These are phyloP conservation scores for Chlorops oryzae DNA, from an alignment of 1,140 invertebrate species.

Conservation along the genomic window DNA sequence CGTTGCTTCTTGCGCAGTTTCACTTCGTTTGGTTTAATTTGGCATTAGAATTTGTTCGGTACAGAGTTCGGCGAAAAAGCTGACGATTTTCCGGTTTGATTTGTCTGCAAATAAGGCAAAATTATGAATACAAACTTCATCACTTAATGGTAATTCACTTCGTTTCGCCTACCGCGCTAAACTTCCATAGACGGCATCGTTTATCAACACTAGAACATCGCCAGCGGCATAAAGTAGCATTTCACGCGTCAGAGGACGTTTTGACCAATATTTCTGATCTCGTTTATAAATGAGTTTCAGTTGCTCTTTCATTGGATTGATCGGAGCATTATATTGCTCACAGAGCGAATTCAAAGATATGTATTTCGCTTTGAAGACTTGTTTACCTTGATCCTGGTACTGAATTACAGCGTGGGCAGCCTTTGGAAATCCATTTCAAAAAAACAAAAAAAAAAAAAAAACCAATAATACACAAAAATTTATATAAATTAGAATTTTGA, in stretches of 20 bases:
- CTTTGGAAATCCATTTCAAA: too few species aligned
- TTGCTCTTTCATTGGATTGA: slow-evolving; percentile 84
- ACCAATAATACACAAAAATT: neutral
- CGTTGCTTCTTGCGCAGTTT: slow-evolving; percentile 79
- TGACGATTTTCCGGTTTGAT: slow-evolving; percentile 66
- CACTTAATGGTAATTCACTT: neutral
- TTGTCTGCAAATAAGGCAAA: slow-evolving; percentile 49
- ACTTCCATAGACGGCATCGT: slow-evolving; percentile 71
- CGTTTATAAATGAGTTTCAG: slow-evolving; percentile 77
- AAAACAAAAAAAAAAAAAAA: slow-evolving; percentile 12
- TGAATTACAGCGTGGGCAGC: slow-evolving; percentile 88
- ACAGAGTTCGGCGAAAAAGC: slow-evolving; percentile 73
- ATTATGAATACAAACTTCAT: too few species aligned
- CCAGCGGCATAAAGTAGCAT: slow-evolving; percentile 89
- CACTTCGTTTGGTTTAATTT: slow-evolving; percentile 78
- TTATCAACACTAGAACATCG: slow-evolving; percentile 81
- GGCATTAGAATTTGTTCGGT: slow-evolving; percentile 79
- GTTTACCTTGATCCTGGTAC: slow-evolving; percentile 82
- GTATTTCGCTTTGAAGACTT: slow-evolving; percentile 90
- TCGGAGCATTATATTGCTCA: slow-evolving; percentile 75
- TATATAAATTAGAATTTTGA: too few species aligned
- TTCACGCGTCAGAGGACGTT: slow-evolving; percentile 78
- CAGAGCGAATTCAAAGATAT: slow-evolving; percentile 83
- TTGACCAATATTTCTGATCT: slow-evolving; percentile 87
- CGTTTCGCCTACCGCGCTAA: slow-evolving; percentile 56